phyloP scores from a whole-genome alignment of 2,797 vertebrate species.

The Malurus leucopterus region DNA sequence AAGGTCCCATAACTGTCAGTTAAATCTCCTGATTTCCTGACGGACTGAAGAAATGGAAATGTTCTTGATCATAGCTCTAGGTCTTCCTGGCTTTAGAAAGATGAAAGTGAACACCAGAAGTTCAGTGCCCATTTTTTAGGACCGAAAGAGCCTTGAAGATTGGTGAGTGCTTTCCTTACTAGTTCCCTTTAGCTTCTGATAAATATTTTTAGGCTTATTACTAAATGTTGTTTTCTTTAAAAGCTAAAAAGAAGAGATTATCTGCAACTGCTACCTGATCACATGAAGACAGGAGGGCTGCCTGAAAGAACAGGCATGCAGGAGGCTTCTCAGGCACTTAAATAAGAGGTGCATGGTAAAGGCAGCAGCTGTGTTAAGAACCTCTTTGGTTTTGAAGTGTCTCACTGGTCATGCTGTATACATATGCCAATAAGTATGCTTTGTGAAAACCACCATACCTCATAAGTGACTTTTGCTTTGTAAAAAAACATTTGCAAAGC shows the following conservation, averaged over 20 bases:
- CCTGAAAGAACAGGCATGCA: not conserved
- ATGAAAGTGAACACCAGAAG: not conserved
- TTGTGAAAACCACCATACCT: not conserved
- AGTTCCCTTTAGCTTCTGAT: not conserved
- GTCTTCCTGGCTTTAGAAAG: not conserved
- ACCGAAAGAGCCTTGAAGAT: not conserved
- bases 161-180: not conserved
- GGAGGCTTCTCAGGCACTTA: not conserved
- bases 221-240: not conserved
- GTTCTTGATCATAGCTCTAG: not conserved
- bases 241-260: not conserved
- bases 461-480: not conserved
- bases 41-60: not conserved
- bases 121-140: not conserved
- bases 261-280: not conserved
- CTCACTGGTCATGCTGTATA: not conserved
- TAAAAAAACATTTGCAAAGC: not conserved
- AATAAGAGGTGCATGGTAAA: not conserved
- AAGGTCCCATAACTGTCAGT: not conserved
- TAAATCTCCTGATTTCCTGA: not conserved
- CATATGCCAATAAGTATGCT: not conserved
- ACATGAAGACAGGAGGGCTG: not conserved
- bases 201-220: not conserved
- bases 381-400: not conserved
- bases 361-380: not conserved